These are phyloP conservation scores for Astreopora myriophthalma DNA, from an alignment of 64 coral and sea anemone species.

Conservation along the genomic window DNA sequence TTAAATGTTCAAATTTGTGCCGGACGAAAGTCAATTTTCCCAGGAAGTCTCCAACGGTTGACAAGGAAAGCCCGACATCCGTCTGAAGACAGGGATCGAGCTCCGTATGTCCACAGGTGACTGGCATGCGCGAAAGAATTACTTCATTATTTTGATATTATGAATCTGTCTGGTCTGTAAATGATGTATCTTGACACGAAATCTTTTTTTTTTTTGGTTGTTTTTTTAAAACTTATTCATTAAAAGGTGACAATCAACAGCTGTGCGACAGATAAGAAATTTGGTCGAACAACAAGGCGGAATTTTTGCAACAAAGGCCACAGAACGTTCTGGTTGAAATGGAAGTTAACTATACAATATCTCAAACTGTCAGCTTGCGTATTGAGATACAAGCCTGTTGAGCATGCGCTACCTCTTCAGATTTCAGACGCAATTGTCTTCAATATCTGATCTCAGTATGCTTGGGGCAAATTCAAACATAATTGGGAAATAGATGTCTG, in stretches of 20 bases:
- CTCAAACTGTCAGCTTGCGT: not conserved
- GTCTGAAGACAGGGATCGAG: not conserved
- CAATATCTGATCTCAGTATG: not conserved
- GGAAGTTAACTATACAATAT: not conserved
- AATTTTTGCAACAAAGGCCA: not conserved
- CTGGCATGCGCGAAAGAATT: not conserved
- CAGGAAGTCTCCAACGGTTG: not conserved
- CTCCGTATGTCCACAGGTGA: not conserved
- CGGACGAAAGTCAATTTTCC: not conserved
- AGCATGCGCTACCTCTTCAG: not conserved
- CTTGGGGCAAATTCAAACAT: not conserved
- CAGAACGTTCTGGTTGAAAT: not conserved
- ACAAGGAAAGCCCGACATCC: not conserved
- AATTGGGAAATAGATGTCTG: not conserved
- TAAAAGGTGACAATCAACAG: conserved; percentile 5
- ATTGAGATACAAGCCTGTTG: not conserved
- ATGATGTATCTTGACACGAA: conserved; percentile 44
- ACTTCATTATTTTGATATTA: not conserved
- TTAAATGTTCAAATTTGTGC: no score
- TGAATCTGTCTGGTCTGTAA: conserved; percentile 15
- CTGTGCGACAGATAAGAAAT: conserved; percentile 1
- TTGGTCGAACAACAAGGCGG: not conserved
- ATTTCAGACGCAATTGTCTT: not conserved
- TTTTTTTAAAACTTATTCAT: not conserved
- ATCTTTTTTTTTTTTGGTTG: not conserved